Evolutionary conservation across 2,797 vertebrate genomes (phyloP), one percentile per base, ranked within the genome.

Genomic region (Myioborus melanocephalus): DNA sequence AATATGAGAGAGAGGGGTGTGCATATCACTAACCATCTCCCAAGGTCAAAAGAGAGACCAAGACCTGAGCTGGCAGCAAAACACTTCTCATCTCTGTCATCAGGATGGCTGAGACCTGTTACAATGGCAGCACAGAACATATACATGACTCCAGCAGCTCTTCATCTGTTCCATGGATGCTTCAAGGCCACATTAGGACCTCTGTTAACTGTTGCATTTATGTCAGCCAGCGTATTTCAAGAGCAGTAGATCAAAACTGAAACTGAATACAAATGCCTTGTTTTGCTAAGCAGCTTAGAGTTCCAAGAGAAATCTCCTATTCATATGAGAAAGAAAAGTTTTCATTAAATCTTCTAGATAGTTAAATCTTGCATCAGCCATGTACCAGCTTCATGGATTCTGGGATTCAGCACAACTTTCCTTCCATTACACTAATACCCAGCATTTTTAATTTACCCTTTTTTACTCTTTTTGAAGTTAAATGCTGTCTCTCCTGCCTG

Each of bases 81-180:
- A 26, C 14, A 43, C 10, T 50, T 87, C 53, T 87, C 44, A 27
- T n/a, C 35, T 87, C 41, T 87, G 56, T 44, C 49, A 8, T 61
- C 60, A 34, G 49, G 26, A 85, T n/a, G 8, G 30, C 68, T 89
- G 71, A 80, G n/a, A 8, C 12, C 28, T n/a, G 7, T 61, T 73
- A 55, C 44, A 73, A 47, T 52, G 79, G 50, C 79, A 92, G 72
- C 72, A 52, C 35, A 46, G 64, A 72, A 50, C 30, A 34, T 0
- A 0, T 24, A 6, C 39, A 21, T 0, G 0, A 55, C 89, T 71
- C 19, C 59, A 71, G 41, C n/a, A 92, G 43, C 5, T 2, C 21
- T 59, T 72, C 37, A 20, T 63, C 72, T 91, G 6, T 32, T 83
- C 32, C 27, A 26, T 24, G 43, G 59, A 39, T 1, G 0, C 50